Conservation (phyloP, 2,888 invertebrate species). For the Cantharis flavilabris region DNA sequence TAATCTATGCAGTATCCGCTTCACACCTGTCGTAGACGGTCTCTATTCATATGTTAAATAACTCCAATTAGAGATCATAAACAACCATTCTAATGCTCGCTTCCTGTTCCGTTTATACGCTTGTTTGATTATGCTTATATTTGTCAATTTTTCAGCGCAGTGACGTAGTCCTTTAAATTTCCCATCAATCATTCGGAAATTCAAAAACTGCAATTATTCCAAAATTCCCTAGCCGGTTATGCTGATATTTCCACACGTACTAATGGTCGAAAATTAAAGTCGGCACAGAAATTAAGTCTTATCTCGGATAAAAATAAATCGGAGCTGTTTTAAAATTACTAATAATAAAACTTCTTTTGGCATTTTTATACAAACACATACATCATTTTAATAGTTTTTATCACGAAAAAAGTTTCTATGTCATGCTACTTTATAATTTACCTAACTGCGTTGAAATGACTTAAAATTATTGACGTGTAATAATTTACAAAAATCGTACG, state of each 20-base stretch:
- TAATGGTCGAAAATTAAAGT: background rate
- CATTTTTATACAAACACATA: background rate
- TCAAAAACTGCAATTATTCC: background rate
- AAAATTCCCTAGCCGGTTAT: too few species aligned
- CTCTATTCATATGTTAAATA: constrained; percentile 37
- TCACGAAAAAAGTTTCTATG: constrained; percentile 1
- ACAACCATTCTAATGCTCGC: constrained; percentile 35
- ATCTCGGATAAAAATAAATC: background rate
- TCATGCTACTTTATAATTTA: constrained; percentile 4
- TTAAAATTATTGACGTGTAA: background rate
- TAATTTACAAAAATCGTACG: background rate
- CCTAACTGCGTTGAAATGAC: background rate
- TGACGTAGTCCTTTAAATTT: constrained; percentile 5
- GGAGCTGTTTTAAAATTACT: background rate
- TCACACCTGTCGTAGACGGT: constrained; percentile 35
- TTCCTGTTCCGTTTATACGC: constrained; percentile 36
- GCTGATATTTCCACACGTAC: too few species aligned
- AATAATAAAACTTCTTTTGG: background rate
- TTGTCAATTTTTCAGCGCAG: constrained; percentile 9
- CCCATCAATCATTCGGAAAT: too few species aligned
- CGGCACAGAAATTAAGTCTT: background rate
- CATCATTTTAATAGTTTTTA: constrained; percentile 4
- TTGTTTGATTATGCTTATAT: constrained; percentile 13
- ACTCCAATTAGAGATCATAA: constrained; percentile 36
- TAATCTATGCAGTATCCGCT: constrained; percentile 33